Evolutionary conservation across 2,113 vertebrate genomes (phyloP), one percentile per base, ranked within the genome.

Genomic region (Microcebus ravelobensis): DNA sequence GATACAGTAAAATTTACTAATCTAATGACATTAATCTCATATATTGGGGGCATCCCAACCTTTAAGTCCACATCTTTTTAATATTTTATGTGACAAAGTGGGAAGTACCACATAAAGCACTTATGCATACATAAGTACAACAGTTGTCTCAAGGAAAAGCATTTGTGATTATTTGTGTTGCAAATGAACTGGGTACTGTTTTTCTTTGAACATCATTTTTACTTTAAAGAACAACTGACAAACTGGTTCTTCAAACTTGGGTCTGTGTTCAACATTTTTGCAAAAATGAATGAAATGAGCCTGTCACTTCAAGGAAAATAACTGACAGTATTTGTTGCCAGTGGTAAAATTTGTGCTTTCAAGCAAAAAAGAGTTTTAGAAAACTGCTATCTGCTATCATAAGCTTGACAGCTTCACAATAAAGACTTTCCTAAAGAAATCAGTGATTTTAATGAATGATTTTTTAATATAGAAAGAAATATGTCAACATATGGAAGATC

Each of bases 141-240:
- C 18, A 36, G 11, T 71, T 23, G 10, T 39, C 68, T 25, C 14
- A 52, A 71, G 48, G 17, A 87, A 59, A 86, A 82, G 39, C 13
- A 45, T 9, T n/a, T 80, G 39, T 59, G 57, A 17, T 67, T 50
- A 34, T 74, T 48, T 90, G 48, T 55, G 3, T 77, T 93, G 68
- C 23, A 82, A 90, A 67, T 63, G 17, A 48, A 74, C 29, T 80
- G 12, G 36, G 63, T 17, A 42, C 50, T 80, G 50, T 71, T 81
- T 83, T 71, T 86, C 39, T 23, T 36, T 50, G 36, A 90, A 94
- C 34, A 70, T 65, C 45, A 55, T 87, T 90, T 91, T 91, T 90
- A 90, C 39, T 95, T 85, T 13, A 45, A 89, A 79, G 21, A 68
- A 65, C 12, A 76, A 52, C 29, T 67, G 57, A 80, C 65, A 85